Evolutionary conservation across 2,888 invertebrate species (phyloP), one percentile per base, ranked within the genome.

Genomic region (Eupeodes luniger): DNA sequence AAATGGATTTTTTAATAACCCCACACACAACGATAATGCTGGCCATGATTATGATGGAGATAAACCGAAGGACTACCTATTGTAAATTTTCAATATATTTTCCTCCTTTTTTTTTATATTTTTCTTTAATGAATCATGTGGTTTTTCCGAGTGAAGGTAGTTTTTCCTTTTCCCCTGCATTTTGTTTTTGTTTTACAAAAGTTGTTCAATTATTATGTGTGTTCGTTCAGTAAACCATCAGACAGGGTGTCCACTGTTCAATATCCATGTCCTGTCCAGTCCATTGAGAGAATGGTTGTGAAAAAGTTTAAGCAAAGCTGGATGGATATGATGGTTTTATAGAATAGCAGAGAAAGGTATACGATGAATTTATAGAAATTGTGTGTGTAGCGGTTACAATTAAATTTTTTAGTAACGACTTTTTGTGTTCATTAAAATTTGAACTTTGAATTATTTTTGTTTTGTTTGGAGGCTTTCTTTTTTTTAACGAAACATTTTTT

Each of bases 81-180:
- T 80, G 84, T 84, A 83, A 87, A 80, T 87, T 83, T 87, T 83
- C 80, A 84, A 87, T 85, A 72, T 34, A 47, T 44, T 72, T 47
- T 16, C 14, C 12, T 64, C 47, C 1, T 27, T 72, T 19, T 27
- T n/a, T 9, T 72, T 44, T 36, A 5, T n/a, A 10, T 61, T n/a
- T 61, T 76, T 81, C 70, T 61, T 69, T 61, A 76, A 34, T 74
- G 53, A 76, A 69, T 62, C 74, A 76, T 61, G 75, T 44, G 75
- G 75, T 66, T 44, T 81, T 27, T 72, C 9, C 14, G 34, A 49
- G 14, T 49, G 27, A n/a, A 34, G 67, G 34, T 67, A 10, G 16
- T 40, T n/a, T 36, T 14, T 62, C 12, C 4, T 40, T 62, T 40
- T n/a, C n/a, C 4, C 4, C 14, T 34, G 9, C 12, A 34, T 27